Percentiles rank a stretch among this genome's conserved stretches.
These are phyloP conservation scores for Sigmodon hispidus DNA, from an alignment of 2,113 vertebrate species.

Conservation along the genomic window DNA sequence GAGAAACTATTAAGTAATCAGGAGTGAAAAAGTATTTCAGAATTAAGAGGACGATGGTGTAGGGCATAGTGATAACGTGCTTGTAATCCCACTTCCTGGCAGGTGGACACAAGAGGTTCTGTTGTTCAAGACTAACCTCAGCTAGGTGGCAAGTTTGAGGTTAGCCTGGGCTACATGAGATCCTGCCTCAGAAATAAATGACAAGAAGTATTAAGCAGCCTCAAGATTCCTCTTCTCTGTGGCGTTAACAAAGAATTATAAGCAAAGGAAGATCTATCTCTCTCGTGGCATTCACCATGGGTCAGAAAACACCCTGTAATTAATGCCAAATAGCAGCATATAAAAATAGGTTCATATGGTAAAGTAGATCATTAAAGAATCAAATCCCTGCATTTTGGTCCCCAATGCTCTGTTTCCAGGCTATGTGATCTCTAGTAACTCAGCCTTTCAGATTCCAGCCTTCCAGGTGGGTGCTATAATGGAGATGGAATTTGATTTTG, in stretches of 20 bases:
- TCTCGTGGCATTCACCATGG: background rate
- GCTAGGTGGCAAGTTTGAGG: background rate
- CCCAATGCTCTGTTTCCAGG: background rate
- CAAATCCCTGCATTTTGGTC: background rate
- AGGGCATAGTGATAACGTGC: no score
- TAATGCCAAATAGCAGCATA: background rate
- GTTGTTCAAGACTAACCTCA: background rate
- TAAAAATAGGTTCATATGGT: background rate
- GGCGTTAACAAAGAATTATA: background rate
- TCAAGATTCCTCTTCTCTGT: background rate
- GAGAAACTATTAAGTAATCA: slow-evolving; percentile 43
- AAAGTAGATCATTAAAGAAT: background rate
- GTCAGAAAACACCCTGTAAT: slow-evolving; percentile 3
- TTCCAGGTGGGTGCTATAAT: background rate
- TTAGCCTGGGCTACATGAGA: background rate
- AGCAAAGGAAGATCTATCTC: background rate
- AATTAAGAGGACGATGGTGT: background rate
- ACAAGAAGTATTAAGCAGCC: background rate
- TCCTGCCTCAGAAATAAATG: background rate
- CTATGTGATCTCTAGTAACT: background rate
- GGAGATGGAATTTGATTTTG: background rate
- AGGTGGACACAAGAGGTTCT: background rate
- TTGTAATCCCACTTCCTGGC: background rate
- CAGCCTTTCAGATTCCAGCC: background rate
- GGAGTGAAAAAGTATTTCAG: background rate